Conservation (phyloP, 2,113 vertebrate genomes). For the Carassius carassius region DNA sequence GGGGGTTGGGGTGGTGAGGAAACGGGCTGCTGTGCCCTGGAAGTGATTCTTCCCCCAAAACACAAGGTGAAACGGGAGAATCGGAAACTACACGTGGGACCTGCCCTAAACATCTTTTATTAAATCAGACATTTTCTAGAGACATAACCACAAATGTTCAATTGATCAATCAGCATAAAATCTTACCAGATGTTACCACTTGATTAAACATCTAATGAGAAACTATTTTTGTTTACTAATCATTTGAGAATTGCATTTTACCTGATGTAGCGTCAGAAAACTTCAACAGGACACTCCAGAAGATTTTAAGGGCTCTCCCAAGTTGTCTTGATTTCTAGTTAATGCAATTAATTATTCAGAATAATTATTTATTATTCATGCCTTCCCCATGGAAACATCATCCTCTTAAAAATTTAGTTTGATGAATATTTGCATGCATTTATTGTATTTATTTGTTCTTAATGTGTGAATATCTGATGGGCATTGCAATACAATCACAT, state of each 20-base stretch:
- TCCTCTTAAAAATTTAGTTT: neutral
- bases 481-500: neutral
- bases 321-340: too few relatives aligned
- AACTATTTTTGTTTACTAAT: neutral
- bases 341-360: neutral
- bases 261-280: too few relatives aligned
- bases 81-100: conserved; percentile 64
- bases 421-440: neutral
- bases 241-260: neutral
- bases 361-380: neutral
- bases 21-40: conserved; percentile 78
- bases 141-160: too few relatives aligned
- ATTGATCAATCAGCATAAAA: too few relatives aligned
- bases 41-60: conserved; percentile 76
- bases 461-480: neutral
- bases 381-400: too few relatives aligned
- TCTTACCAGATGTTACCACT: neutral
- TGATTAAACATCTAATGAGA: neutral
- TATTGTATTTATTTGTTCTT: too few relatives aligned
- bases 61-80: conserved; percentile 66
- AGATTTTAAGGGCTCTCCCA: neutral
- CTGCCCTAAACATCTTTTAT: neutral
- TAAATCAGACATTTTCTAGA: neutral
- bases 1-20: conserved; percentile 69
- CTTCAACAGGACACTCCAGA: neutral